phyloP scores from a whole-genome alignment of 2,797 vertebrate species.

The Morelia viridis region DNA sequence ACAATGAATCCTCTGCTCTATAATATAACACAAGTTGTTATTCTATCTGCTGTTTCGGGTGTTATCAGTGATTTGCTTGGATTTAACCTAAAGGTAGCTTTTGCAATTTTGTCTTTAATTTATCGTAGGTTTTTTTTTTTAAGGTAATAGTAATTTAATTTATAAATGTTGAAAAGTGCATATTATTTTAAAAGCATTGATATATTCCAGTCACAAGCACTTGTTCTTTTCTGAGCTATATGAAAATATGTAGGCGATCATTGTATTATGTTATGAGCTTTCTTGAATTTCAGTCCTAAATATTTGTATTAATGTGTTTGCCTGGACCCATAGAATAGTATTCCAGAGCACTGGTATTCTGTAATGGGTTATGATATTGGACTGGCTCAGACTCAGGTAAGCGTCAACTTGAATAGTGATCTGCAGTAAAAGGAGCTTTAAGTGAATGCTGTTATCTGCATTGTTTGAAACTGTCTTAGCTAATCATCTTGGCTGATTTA shows the following conservation, averaged over 20 bases:
- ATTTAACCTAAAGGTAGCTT: conserved; percentile 94
- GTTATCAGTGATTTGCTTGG: conserved; percentile 98
- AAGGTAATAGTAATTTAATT: neutral
- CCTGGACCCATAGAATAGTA: neutral
- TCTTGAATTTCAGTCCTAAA: neutral
- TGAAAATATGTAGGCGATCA: neutral
- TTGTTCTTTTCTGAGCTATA: neutral
- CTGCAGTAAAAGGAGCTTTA: neutral
- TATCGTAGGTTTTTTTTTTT: conserved; percentile 1
- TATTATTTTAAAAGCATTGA: neutral
- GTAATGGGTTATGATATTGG: neutral
- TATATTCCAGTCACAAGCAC: neutral
- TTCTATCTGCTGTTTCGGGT: conserved; percentile 95
- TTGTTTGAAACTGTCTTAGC: neutral
- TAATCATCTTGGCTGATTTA: neutral
- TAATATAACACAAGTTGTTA: conserved; percentile 98
- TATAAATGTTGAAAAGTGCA: neutral
- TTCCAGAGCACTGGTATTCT: neutral
- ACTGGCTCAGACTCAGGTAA: neutral
- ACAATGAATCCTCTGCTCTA: conserved; percentile 99
- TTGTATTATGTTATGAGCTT: neutral
- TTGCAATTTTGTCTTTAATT: neutral
- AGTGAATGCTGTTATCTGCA: neutral
- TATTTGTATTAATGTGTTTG: neutral
- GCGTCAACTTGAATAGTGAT: neutral